Conservation (phyloP, 1,140 invertebrate species). For the Lepidurus arcticus region DNA sequence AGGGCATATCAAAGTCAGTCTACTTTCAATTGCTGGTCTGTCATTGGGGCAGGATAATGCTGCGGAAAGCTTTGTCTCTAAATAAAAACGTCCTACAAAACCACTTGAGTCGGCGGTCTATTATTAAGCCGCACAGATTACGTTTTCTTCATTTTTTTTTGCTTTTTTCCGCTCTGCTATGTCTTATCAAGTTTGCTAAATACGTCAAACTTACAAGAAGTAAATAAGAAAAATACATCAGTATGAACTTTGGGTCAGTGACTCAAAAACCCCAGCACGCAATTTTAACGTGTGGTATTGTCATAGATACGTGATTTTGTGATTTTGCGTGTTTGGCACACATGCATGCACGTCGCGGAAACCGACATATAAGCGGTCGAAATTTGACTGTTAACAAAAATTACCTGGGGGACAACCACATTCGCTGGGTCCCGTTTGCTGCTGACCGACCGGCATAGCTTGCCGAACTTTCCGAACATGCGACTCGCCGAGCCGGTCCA, state of each 20-base stretch:
- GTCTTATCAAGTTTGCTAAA: not conserved
- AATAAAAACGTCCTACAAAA: not conserved
- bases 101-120: slow-evolving; percentile 16
- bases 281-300: too few relatives aligned
- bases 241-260: too few relatives aligned
- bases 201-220: too few relatives aligned
- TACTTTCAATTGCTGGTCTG: slow-evolving; percentile 11
- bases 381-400: not conserved
- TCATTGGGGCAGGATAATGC: not conserved
- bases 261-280: too few relatives aligned
- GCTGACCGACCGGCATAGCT: not conserved
- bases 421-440: not conserved
- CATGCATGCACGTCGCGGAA: too few relatives aligned
- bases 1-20: not conserved
- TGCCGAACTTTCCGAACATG: slow-evolving; percentile 9
- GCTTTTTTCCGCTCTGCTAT: not conserved
- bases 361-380: not conserved
- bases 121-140: slow-evolving; percentile 12
- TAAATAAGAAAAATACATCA: too few relatives aligned
- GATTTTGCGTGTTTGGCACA: too few relatives aligned
- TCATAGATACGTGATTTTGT: too few relatives aligned
- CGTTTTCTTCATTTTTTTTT: not conserved
- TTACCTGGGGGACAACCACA: slow-evolving; percentile 13
- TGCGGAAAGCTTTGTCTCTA: slow-evolving; percentile 18
- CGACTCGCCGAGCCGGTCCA: not conserved